These are phyloP conservation scores for Patella ulyssiponensis DNA, from an alignment of 2,888 invertebrate genomes.

Conservation along the genomic window DNA sequence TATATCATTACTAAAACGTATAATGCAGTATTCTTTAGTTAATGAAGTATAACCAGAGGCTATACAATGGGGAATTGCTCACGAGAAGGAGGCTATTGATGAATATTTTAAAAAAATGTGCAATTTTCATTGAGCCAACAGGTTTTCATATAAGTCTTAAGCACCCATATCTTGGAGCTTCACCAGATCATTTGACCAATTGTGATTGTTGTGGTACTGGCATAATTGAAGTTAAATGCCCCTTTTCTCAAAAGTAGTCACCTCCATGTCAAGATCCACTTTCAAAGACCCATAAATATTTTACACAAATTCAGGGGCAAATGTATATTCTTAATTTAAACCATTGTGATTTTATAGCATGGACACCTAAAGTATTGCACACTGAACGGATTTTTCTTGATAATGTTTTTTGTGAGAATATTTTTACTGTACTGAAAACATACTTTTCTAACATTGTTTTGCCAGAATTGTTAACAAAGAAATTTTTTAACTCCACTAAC, in stretches of 20 bases:
- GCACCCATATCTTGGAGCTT: background rate
- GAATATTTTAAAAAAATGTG: background rate
- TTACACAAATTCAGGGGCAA: slow-evolving; percentile 1
- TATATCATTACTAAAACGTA: too few relatives aligned
- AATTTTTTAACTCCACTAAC: too few relatives aligned
- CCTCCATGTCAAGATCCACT: background rate
- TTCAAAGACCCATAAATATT: background rate
- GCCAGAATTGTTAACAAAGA: background rate
- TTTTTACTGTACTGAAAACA: background rate
- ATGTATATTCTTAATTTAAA: background rate
- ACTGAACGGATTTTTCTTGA: background rate
- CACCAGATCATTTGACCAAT: background rate
- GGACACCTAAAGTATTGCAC: background rate
- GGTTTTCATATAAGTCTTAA: background rate
- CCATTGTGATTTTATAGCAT: slow-evolving; percentile 6
- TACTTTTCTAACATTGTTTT: background rate
- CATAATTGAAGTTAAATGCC: slow-evolving; percentile 1
- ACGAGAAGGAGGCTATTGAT: background rate
- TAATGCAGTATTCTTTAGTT: too few relatives aligned
- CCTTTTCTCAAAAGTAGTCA: background rate
- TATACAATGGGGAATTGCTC: background rate
- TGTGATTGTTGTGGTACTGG: background rate
- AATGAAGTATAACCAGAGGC: background rate
- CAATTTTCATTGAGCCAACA: background rate
- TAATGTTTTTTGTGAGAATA: background rate